Evolutionary conservation across 2,113 vertebrate species (phyloP).

Genomic region (Dasypus novemcinctus): DNA sequence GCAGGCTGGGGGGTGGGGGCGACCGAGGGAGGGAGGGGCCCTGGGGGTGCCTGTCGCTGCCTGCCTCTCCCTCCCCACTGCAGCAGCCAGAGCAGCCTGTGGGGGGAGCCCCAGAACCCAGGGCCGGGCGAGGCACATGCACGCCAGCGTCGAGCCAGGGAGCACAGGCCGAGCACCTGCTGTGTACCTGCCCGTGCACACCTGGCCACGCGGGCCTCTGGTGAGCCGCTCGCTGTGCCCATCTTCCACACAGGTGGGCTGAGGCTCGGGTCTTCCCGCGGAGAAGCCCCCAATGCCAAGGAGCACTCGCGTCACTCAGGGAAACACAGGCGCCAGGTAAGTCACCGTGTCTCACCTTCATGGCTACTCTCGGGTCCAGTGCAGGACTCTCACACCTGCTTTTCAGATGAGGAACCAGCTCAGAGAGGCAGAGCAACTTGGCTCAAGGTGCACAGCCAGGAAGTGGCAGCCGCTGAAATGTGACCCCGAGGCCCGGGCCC

Average conservation of each 20-base stretch:
- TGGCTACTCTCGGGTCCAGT: not conserved
- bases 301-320: no score
- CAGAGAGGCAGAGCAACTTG: fast-evolving
- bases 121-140: not conserved
- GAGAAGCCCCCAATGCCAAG: not conserved
- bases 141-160: no score
- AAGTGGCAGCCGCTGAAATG: not conserved
- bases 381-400: not conserved
- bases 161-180: not conserved
- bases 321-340: no score
- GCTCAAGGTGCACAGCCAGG: not conserved
- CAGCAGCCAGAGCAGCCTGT: not conserved
- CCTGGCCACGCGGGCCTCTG: no score
- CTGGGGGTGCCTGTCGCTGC: not conserved
- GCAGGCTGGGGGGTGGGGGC: not conserved
- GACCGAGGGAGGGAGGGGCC: not conserved
- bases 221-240: not conserved
- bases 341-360: not conserved
- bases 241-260: not conserved
- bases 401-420: not conserved
- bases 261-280: not conserved
- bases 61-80: not conserved
- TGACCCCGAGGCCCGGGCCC: not conserved
- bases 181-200: not conserved
- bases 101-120: not conserved